Percentiles rank a stretch among this genome's conserved stretches.
These are phyloP conservation scores for Nudaria mundana DNA, from an alignment of 2,888 invertebrate genomes.

Conservation along the genomic window DNA sequence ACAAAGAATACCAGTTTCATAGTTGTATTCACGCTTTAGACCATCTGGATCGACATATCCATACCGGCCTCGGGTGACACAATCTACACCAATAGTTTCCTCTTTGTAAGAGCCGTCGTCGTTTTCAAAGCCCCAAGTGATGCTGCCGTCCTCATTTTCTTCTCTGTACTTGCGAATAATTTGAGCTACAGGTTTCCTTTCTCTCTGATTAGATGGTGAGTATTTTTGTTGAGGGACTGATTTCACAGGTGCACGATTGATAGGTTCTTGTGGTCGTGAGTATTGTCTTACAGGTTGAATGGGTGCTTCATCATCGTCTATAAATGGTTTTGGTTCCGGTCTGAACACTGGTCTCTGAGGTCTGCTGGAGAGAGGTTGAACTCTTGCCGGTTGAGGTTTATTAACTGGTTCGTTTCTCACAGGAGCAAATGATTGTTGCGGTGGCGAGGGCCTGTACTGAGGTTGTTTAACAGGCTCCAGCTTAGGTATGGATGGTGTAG, in stretches of 20 bases:
- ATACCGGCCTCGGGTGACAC: constrained; percentile 89
- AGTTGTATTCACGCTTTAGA: constrained; percentile 89
- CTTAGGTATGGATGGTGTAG: constrained; percentile 56
- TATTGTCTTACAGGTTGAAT: constrained; percentile 73
- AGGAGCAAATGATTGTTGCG: constrained; percentile 64
- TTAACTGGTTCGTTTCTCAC: constrained; percentile 59
- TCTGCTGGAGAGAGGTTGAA: constrained; percentile 72
- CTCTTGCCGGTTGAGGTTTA: constrained; percentile 66
- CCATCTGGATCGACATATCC: constrained; percentile 93
- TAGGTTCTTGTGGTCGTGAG: constrained; percentile 64
- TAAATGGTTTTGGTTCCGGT: constrained; percentile 69
- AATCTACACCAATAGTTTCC: constrained; percentile 89
- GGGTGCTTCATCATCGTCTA: constrained; percentile 67
- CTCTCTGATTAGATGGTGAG: constrained; percentile 60
- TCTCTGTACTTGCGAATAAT: constrained; percentile 87
- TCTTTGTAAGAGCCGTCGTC: constrained; percentile 94
- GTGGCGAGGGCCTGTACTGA: constrained; percentile 62
- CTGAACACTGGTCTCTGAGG: constrained; percentile 78
- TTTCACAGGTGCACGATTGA: constrained; percentile 60
- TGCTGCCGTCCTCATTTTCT: constrained; percentile 90
- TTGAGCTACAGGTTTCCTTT: constrained; percentile 87
- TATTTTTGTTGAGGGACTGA: constrained; percentile 66
- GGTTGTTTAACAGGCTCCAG: constrained; percentile 72
- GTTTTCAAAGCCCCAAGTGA: constrained; percentile 94
- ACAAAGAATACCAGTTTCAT: constrained; percentile 89